These are phyloP conservation scores for Nasonia vitripennis DNA, from an alignment of 1,140 invertebrate species.

Conservation along the genomic window DNA sequence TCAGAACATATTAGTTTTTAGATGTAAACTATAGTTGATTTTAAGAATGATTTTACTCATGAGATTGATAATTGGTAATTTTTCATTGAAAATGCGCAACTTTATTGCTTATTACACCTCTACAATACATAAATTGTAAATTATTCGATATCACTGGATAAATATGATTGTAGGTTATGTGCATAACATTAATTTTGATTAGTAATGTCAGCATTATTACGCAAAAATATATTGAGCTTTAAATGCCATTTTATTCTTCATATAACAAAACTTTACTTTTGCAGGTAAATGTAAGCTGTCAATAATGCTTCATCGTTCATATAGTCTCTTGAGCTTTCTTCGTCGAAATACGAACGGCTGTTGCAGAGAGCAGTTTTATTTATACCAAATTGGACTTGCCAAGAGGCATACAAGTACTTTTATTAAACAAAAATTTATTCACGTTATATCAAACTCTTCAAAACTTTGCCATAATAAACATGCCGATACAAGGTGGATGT, in stretches of 20 bases:
- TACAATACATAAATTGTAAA: neutral
- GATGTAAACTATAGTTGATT: neutral
- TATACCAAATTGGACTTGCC: slow-evolving; percentile 62
- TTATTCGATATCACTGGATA: neutral
- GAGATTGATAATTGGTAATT: neutral
- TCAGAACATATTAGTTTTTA: neutral
- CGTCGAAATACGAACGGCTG: slow-evolving; percentile 59
- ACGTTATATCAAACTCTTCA: slow-evolving; percentile 57
- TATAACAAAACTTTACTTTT: slow-evolving; percentile 20
- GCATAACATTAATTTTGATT: neutral
- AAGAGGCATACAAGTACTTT: slow-evolving; percentile 65
- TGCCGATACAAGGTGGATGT: slow-evolving; percentile 56
- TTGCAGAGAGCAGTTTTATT: slow-evolving; percentile 60
- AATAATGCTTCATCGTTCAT: slow-evolving; percentile 69
- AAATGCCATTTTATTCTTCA: neutral
- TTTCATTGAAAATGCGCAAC: neutral
- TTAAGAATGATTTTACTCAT: neutral
- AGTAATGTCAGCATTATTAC: neutral
- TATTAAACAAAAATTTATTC: slow-evolving; percentile 61
- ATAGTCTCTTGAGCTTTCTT: slow-evolving; percentile 63
- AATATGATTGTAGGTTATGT: slow-evolving; percentile 38
- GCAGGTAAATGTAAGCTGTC: slow-evolving; percentile 32
- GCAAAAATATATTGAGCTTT: neutral
- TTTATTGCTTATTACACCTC: neutral
- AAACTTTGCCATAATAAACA: slow-evolving; percentile 57